Percentiles rank a stretch among this genome's conserved stretches.
Conservation (phyloP, 2,113 vertebrate genomes). For the Cathartes aura region DNA sequence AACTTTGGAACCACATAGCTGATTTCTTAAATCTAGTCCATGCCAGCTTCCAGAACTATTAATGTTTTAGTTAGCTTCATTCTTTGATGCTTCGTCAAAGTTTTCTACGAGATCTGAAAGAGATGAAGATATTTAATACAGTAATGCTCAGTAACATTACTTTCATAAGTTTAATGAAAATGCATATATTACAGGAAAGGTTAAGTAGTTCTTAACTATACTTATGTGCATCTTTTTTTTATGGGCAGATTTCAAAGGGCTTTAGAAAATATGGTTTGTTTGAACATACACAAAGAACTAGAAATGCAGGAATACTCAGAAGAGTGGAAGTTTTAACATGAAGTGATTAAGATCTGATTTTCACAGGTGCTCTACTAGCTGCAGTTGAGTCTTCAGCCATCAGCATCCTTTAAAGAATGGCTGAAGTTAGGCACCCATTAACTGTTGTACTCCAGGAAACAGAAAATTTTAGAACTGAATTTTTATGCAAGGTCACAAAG, state of each 20-base stretch:
- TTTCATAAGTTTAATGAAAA: not conserved
- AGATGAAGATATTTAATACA: slow-evolving; percentile 56
- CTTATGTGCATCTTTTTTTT: not conserved
- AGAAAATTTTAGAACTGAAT: not conserved
- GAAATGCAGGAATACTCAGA: not conserved
- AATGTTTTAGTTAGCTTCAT: slow-evolving; percentile 90
- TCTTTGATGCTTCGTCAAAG: slow-evolving; percentile 98
- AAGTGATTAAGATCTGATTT: not conserved
- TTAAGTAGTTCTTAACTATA: not conserved
- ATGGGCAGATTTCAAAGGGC: not conserved
- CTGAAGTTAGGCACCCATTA: not conserved
- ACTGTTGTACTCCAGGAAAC: not conserved
- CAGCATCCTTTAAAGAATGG: not conserved
- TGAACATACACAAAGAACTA: not conserved
- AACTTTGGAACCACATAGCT: slow-evolving; percentile 86
- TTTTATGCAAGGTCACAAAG: not conserved
- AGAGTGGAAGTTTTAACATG: not conserved
- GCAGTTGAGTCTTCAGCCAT: not conserved
- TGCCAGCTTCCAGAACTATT: slow-evolving; percentile 82
- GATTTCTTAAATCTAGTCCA: slow-evolving; percentile 87
- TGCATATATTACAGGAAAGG: not conserved
- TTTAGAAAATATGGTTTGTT: not conserved
- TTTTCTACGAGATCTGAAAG: slow-evolving; percentile 96
- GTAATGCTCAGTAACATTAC: not conserved
- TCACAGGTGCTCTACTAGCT: not conserved